Percentiles rank a stretch among this genome's conserved stretches.
These are phyloP conservation scores for Euschistus heros DNA, from an alignment of 1,140 invertebrate genomes.

Conservation along the genomic window DNA sequence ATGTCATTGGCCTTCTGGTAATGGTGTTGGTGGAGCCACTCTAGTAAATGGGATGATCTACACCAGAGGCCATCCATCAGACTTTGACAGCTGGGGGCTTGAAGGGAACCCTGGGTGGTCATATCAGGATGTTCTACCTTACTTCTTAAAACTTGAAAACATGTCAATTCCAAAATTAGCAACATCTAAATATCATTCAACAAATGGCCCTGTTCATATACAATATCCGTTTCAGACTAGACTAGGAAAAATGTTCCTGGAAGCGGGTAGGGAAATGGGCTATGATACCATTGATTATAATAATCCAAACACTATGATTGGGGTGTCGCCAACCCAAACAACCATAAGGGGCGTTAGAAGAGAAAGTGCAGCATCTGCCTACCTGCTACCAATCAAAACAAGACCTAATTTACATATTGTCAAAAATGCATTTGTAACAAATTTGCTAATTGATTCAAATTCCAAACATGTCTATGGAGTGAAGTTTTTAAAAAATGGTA, in stretches of 20 bases:
- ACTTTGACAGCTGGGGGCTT: slow-evolving; percentile 57
- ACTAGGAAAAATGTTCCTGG: slow-evolving; percentile 36
- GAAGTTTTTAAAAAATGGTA: slow-evolving; percentile 49
- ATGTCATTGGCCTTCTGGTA: slow-evolving; percentile 31
- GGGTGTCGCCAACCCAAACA: slow-evolving; percentile 37
- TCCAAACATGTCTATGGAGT: slow-evolving; percentile 58
- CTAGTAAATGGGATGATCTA: slow-evolving; percentile 56
- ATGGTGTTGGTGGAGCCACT: slow-evolving; percentile 44
- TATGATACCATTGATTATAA: slow-evolving; percentile 10
- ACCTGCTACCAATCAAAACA: slow-evolving; percentile 50
- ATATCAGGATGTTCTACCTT: slow-evolving; percentile 46
- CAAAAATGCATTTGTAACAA: slow-evolving; percentile 47
- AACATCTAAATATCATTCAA: slow-evolving; percentile 34
- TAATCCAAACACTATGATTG: background rate
- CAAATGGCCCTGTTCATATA: slow-evolving; percentile 46
- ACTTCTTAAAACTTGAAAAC: slow-evolving; percentile 45
- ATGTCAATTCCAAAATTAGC: slow-evolving; percentile 43
- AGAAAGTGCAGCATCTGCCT: slow-evolving; percentile 40
- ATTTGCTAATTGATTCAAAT: slow-evolving; percentile 34
- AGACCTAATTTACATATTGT: slow-evolving; percentile 53
- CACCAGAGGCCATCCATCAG: slow-evolving; percentile 46
- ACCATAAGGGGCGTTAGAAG: slow-evolving; percentile 22
- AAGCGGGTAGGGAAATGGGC: slow-evolving; percentile 35
- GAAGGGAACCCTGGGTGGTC: slow-evolving; percentile 51
- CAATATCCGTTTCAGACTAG: slow-evolving; percentile 34